Conservation (phyloP, 2,888 invertebrate genomes). For the Teleiodes luculella region DNA sequence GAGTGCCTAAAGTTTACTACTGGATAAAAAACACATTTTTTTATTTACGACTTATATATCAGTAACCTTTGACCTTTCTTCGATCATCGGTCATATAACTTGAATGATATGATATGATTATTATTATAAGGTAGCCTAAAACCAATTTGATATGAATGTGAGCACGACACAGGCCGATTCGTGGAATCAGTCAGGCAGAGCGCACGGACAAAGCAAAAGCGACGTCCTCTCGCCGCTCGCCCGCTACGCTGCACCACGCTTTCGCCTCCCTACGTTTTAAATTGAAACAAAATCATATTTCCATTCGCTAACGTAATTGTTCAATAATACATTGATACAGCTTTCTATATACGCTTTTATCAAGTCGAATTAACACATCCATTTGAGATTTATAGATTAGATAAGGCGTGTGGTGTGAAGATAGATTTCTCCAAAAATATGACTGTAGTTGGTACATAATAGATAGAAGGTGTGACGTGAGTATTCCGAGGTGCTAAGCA, state of each 20-base stretch:
- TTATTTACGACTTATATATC: too few species aligned
- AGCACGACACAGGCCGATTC: slow-evolving; percentile 24
- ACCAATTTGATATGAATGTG: slow-evolving; percentile 26
- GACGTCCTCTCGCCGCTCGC: slow-evolving; percentile 51
- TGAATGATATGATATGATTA: too few species aligned
- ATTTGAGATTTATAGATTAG: not conserved
- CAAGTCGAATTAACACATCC: not conserved
- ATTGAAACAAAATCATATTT: slow-evolving; percentile 62
- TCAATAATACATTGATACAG: not conserved
- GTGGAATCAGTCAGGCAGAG: slow-evolving; percentile 54
- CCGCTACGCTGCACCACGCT: slow-evolving; percentile 57
- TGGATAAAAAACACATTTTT: too few species aligned
- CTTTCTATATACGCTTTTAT: not conserved
- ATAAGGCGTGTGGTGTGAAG: not conserved
- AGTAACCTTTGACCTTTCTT: too few species aligned
- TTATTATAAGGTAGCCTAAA: not conserved
- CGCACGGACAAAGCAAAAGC: slow-evolving; percentile 57
- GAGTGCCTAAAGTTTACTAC: too few species aligned
- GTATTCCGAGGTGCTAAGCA: slow-evolving; percentile 60
- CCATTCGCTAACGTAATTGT: slow-evolving; percentile 27
- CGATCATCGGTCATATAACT: too few species aligned
- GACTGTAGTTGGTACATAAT: not conserved
- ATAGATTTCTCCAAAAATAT: not conserved
- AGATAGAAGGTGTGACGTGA: slow-evolving; percentile 32
- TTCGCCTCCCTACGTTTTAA: slow-evolving; percentile 60